Evolutionary conservation across 2,888 invertebrate species (phyloP).

Genomic region (Linyphia triangularis): DNA sequence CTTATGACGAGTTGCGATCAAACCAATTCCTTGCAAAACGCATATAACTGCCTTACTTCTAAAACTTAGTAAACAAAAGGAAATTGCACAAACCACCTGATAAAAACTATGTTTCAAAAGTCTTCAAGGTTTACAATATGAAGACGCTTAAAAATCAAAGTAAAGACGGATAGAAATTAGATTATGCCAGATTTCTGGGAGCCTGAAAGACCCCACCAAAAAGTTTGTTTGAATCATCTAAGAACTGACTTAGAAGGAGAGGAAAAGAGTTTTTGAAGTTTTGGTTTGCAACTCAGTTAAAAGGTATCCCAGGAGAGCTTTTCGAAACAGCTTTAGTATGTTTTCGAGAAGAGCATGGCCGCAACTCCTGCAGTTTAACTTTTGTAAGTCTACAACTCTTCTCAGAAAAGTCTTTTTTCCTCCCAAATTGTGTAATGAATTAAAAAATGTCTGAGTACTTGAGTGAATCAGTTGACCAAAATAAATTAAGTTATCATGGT

Average conservation of each 20-base stretch:
- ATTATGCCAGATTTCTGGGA: constrained; percentile 26
- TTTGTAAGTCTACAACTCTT: constrained; percentile 26
- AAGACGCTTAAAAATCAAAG: constrained; percentile 60
- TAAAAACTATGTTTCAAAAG: not conserved
- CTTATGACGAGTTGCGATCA: no score
- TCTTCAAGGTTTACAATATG: not conserved
- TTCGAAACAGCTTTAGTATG: constrained; percentile 42
- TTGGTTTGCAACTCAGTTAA: constrained; percentile 48
- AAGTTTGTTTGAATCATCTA: constrained; percentile 22
- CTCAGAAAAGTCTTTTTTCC: constrained; percentile 21
- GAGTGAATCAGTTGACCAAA: constrained; percentile 46
- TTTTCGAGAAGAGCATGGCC: not conserved
- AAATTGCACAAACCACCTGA: no score
- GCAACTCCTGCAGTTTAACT: not conserved
- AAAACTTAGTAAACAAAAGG: no score
- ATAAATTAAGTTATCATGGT: constrained; percentile 60
- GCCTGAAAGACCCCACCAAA: constrained; percentile 19
- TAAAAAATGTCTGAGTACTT: constrained; percentile 46
- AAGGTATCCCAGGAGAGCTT: constrained; percentile 45
- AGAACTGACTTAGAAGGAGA: not conserved
- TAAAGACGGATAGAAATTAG: constrained; percentile 32
- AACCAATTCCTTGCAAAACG: no score
- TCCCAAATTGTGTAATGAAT: constrained; percentile 44
- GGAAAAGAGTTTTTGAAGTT: constrained; percentile 42
- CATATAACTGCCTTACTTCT: no score